A percentile compares a stretch with the other conserved stretches of the same genome.
Conservation (phyloP, 2,888 invertebrate genomes). For the Aleiodes testaceus region DNA sequence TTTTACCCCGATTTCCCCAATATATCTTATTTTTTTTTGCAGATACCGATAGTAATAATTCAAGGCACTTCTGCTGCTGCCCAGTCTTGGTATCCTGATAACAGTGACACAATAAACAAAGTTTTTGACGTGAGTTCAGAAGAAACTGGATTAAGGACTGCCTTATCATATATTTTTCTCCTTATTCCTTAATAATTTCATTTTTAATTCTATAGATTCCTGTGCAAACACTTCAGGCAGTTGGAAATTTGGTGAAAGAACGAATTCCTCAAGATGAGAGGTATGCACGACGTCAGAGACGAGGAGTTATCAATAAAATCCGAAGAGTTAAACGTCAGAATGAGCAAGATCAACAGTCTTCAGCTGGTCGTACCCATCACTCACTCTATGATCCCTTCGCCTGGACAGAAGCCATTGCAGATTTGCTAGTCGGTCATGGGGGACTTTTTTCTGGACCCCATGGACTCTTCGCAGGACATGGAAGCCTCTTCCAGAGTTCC, state of each 20-base stretch:
- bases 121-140: slow-evolving; percentile 59
- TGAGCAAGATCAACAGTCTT: slow-evolving; percentile 52
- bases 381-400: slow-evolving; percentile 18
- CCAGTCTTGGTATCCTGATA: slow-evolving; percentile 61
- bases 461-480: slow-evolving; percentile 19
- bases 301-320: slow-evolving; percentile 48
- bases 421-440: slow-evolving; percentile 52
- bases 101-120: slow-evolving; percentile 59
- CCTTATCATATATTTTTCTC: no score
- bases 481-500: slow-evolving; percentile 39
- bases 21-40: slow-evolving; percentile 17
- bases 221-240: slow-evolving; percentile 64
- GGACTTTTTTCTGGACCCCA: slow-evolving; percentile 37
- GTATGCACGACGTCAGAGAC: slow-evolving; percentile 50
- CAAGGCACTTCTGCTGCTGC: slow-evolving; percentile 62
- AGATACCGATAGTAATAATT: slow-evolving; percentile 68
- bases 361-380: slow-evolving; percentile 35
- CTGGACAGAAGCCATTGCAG: slow-evolving; percentile 36
- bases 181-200: neutral
- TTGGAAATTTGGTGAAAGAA: slow-evolving; percentile 61
- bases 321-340: slow-evolving; percentile 50
- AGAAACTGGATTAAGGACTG: neutral
- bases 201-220: slow-evolving; percentile 59
- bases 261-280: slow-evolving; percentile 50
- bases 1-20: no score